Conservation (phyloP, 2,797 vertebrate genomes). For the Eospalax fontanierii region DNA sequence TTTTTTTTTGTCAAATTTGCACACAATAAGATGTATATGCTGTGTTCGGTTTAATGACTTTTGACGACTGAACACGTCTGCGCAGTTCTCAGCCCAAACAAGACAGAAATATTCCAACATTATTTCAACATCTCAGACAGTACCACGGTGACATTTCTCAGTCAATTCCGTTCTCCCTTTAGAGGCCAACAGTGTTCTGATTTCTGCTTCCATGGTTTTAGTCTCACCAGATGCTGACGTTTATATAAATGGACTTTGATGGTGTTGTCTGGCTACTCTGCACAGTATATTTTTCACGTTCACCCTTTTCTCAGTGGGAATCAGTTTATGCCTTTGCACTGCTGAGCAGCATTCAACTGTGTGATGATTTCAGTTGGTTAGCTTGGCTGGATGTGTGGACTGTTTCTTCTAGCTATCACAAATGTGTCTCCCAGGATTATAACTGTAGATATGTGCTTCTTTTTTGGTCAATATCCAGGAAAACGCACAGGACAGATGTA, state of each 20-base stretch:
- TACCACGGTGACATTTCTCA: not conserved
- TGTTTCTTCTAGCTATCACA: not conserved
- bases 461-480: not conserved
- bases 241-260: not conserved
- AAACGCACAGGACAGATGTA: not conserved
- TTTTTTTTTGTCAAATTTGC: not conserved
- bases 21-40: not conserved
- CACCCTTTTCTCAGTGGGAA: not conserved
- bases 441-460: not conserved
- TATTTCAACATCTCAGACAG: not conserved
- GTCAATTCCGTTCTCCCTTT: not conserved
- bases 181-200: not conserved
- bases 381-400: not conserved
- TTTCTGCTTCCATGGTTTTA: not conserved
- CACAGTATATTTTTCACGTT: not conserved
- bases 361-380: not conserved
- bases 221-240: not conserved
- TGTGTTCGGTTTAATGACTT: not conserved
- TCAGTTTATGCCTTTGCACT: not conserved
- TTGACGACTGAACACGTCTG: not conserved
- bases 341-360: not conserved
- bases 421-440: not conserved
- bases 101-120: not conserved
- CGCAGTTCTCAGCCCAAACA: not conserved
- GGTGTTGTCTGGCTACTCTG: not conserved